Conservation (phyloP, 1,140 invertebrate genomes). For the Protaetia brevitarsis region DNA sequence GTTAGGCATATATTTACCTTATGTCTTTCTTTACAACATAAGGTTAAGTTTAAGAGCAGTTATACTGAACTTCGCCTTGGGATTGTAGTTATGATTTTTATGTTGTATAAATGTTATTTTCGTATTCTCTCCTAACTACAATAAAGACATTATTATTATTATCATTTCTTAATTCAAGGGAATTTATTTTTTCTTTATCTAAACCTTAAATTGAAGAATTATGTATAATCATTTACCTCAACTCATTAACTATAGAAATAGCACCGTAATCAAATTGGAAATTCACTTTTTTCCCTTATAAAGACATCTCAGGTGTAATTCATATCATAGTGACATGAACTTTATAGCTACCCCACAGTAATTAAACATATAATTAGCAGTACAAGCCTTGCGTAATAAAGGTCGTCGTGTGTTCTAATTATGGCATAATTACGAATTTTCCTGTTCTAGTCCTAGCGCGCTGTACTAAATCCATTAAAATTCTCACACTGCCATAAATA, state of each 20-base stretch:
- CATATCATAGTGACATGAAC: background rate
- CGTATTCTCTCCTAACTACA: too few relatives aligned
- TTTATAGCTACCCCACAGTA: background rate
- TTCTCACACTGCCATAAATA: background rate
- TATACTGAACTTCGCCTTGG: too few relatives aligned
- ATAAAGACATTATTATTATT: background rate
- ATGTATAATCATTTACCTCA: background rate
- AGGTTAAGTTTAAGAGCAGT: too few relatives aligned
- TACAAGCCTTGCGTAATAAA: background rate
- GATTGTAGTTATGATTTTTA: too few relatives aligned
- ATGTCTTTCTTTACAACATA: too few relatives aligned
- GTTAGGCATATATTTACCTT: too few relatives aligned
- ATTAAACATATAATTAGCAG: slow-evolving; percentile 15
- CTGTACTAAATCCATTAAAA: slow-evolving; percentile 4
- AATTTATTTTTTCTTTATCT: background rate
- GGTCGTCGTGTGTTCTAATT: background rate
- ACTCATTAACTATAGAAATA: background rate
- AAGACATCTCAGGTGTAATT: background rate
- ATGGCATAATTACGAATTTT: slow-evolving; percentile 3
- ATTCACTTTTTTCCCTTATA: background rate
- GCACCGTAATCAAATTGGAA: background rate
- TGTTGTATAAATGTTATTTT: too few relatives aligned
- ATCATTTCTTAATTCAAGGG: too few relatives aligned
- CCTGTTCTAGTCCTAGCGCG: background rate
- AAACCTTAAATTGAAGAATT: background rate